Conservation (phyloP, 37 sponge, comb jelly and placozoan genomes). For the Crambe crambe region DNA sequence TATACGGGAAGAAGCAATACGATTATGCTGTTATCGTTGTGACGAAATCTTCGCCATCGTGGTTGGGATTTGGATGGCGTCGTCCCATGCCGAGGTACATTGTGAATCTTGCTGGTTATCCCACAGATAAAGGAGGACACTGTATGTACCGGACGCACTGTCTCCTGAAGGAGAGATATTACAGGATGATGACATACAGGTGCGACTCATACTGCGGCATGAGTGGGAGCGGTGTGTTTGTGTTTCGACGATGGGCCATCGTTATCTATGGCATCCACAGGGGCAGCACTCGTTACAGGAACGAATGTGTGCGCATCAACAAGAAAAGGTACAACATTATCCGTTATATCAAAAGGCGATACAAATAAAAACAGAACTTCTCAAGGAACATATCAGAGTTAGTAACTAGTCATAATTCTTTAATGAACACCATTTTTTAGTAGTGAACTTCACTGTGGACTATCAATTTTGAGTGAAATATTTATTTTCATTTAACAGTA, state of each 20-base stretch:
- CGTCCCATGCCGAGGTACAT: not conserved
- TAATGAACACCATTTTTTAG: too few relatives aligned
- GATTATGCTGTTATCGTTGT: slow-evolving; percentile 6
- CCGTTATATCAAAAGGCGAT: not conserved
- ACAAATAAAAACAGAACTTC: too few relatives aligned
- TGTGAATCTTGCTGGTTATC: not conserved
- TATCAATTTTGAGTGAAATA: too few relatives aligned
- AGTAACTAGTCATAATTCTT: too few relatives aligned
- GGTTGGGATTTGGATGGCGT: not conserved
- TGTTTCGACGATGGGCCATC: too few relatives aligned
- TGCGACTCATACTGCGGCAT: not conserved
- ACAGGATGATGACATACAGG: not conserved
- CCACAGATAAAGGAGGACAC: not conserved
- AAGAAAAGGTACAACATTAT: not conserved
- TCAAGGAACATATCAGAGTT: too few relatives aligned
- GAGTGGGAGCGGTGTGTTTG: not conserved
- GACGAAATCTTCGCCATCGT: not conserved
- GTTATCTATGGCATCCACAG: slow-evolving; percentile 1
- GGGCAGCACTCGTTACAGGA: not conserved
- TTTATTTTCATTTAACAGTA: too few relatives aligned
- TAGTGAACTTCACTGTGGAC: too few relatives aligned
- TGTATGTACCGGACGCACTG: not conserved
- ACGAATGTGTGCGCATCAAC: not conserved
- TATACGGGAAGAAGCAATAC: not conserved
- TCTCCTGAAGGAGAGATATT: not conserved